Evolutionary conservation across 2,113 vertebrate genomes (phyloP).

Genomic region (Psephotus haematonotus): DNA sequence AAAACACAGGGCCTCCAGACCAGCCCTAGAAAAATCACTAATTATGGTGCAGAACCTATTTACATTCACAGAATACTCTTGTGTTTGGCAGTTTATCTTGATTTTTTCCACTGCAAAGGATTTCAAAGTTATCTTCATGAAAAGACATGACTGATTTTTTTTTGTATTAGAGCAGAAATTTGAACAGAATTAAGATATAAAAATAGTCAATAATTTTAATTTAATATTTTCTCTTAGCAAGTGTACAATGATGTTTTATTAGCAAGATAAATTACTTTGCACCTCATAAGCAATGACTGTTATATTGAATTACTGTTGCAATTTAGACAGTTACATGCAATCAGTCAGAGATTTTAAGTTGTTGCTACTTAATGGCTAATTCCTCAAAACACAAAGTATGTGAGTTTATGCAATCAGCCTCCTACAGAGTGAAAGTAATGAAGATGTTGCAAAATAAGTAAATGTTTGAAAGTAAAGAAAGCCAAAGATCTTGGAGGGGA

Average conservation of each 20-base stretch:
- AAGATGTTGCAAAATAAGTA: not conserved
- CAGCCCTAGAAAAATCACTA: slow-evolving; percentile 27
- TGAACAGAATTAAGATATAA: not conserved
- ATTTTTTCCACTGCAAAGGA: not conserved
- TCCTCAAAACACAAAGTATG: slow-evolving; percentile 34
- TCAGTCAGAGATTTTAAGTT: slow-evolving; percentile 45
- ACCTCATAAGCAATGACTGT: not conserved
- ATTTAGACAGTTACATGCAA: slow-evolving; percentile 22
- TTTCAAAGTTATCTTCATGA: not conserved
- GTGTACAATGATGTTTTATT: not conserved
- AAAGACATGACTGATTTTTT: not conserved
- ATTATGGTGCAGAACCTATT: slow-evolving; percentile 6
- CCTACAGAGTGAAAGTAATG: not conserved
- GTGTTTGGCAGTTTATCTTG: not conserved
- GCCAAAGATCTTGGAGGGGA: not conserved
- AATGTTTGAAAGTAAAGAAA: not conserved
- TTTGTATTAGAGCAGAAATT: not conserved
- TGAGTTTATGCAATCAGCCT: slow-evolving; percentile 22
- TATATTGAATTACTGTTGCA: not conserved
- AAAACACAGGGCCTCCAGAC: slow-evolving; percentile 22
- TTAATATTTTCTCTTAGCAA: not conserved
- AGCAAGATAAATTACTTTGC: slow-evolving; percentile 28
- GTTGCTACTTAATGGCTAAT: not conserved
- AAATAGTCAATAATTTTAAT: not conserved
- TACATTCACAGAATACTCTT: slow-evolving; percentile 1